Evolutionary conservation across 2,113 vertebrate species (phyloP).

Genomic region (Corvus cornix): DNA sequence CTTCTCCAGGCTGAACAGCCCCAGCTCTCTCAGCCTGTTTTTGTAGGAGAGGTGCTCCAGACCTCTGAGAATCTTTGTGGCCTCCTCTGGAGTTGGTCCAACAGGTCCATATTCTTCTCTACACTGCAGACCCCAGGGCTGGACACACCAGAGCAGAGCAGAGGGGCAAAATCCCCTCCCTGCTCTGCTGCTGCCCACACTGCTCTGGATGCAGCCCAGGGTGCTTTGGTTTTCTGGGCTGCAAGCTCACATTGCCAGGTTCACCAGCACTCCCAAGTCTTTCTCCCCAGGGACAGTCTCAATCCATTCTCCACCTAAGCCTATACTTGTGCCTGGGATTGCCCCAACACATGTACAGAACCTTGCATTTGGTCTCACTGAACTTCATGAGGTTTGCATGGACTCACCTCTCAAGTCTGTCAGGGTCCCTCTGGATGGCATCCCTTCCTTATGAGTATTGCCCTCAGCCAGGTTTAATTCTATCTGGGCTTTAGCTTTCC

Average conservation of each 20-base stretch:
- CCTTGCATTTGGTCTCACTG: not conserved
- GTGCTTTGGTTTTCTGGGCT: not conserved
- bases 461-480: not conserved
- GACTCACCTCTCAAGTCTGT: not conserved
- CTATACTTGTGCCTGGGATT: not conserved
- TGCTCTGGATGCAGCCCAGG: not conserved
- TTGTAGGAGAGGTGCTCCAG: not conserved
- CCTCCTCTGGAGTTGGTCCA: not conserved
- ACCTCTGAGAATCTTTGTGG: not conserved
- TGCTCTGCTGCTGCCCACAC: not conserved
- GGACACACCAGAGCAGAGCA: not conserved
- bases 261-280: not conserved
- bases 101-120: not conserved
- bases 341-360: not conserved
- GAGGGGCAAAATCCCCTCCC: not conserved
- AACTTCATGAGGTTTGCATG: not conserved
- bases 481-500: not conserved
- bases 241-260: not conserved
- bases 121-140: not conserved
- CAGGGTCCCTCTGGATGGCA: not conserved
- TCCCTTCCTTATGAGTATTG: not conserved
- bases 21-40: not conserved
- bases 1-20: not conserved
- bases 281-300: not conserved
- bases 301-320: not conserved